Base-by-base conservation (phyloP, 2,797 vertebrate genomes). In the Neosilurus mollespiculum region DNA sequence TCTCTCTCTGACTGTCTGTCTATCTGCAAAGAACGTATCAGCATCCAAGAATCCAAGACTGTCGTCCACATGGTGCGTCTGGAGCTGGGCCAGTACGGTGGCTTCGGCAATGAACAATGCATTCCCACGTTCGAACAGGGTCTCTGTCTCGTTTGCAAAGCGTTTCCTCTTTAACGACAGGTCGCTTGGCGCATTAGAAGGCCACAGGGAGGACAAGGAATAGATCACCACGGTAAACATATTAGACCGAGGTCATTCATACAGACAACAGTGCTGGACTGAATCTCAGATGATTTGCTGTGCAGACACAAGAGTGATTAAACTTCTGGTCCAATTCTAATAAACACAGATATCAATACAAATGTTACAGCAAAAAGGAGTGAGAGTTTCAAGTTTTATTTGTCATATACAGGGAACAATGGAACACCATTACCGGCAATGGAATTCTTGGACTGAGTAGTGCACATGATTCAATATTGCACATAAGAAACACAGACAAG, bases 41-140 rank as follows among this genome's bases (percentile, higher is more conserved):
- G 86, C 84, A 81, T 81, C 81, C 82, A 85, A 73, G 87, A 88
- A 89, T 87, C 43, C 12, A 86, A 80, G 80, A 78, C 89, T 86
- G 84, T 20, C 18, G 58, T 80, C 85, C 85, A 86, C 89, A 87
- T 84, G 86, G 80, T n/a, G 78, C 2, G 30, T 20, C 65, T 84
- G 86, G 85, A 83, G 37, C 18, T 20, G 0, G 22, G 82, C 84
- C 87, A 89, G 64, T 54, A 71, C 26, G 10, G 78, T 71, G 83
- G 83, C 87, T 59, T 75, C 58, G 71, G 82, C 75, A 83, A 79
- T 67, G 53, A 69, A 84, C 71, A 84, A 78, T 62, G 24, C 79
- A 61, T 24, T 69, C 6, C 37, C 16, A 22, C 18, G 59, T 72
- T 83, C 61, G 80, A 56, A 82, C 4, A 1, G 58, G 34, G 16